Evolutionary conservation across 2,888 invertebrate species (phyloP).

Genomic region (Melanchra persicariae): DNA sequence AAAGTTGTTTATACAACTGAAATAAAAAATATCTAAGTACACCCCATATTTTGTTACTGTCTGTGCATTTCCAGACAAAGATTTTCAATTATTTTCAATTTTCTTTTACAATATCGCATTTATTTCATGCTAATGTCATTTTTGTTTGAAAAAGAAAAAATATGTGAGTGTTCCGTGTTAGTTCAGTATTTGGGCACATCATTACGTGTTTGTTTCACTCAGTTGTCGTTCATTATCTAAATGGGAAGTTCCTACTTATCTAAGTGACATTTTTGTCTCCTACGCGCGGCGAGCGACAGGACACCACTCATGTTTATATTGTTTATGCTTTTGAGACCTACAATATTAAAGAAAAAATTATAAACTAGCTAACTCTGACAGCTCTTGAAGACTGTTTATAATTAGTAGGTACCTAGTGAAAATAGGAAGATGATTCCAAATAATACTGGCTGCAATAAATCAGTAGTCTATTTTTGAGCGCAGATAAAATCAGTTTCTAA

Average conservation of each 20-base stretch:
- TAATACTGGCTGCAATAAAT: neutral
- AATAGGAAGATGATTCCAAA: constrained; percentile 1
- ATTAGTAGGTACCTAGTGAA: neutral
- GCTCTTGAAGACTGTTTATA: neutral
- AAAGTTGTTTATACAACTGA: neutral
- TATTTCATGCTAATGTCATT: neutral
- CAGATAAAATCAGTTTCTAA: constrained; percentile 14
- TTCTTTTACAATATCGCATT: neutral
- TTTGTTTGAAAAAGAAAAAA: neutral
- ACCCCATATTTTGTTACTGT: no score
- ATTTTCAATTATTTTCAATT: constrained; percentile 2
- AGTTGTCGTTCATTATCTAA: constrained; percentile 78
- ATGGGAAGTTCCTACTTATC: constrained; percentile 84
- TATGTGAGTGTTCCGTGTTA: constrained; percentile 26
- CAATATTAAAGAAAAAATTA: constrained; percentile 7
- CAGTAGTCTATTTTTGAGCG: neutral
- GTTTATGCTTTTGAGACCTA: constrained; percentile 35
- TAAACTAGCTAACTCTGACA: no score
- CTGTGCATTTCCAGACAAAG: neutral
- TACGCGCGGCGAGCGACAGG: constrained; percentile 62
- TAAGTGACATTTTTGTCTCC: constrained; percentile 80
- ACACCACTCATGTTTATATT: constrained; percentile 4
- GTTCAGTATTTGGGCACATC: constrained; percentile 52
- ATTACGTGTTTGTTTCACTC: constrained; percentile 56
- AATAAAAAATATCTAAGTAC: no score